phyloP scores from a whole-genome alignment of 2,113 vertebrate genomes.

The Neolamprologus devosi region DNA sequence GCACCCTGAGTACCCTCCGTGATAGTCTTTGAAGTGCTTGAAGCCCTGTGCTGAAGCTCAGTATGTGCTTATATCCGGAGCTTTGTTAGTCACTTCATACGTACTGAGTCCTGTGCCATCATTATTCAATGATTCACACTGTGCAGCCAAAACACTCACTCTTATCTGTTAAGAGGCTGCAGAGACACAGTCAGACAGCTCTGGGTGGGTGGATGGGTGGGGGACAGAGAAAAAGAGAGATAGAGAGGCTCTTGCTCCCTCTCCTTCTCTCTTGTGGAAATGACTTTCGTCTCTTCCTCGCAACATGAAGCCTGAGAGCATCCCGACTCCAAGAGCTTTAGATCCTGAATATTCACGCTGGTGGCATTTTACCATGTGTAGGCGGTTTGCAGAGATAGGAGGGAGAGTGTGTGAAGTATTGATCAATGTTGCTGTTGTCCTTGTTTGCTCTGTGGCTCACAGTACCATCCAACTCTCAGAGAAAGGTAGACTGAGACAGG shows the following conservation, averaged over 20 bases:
- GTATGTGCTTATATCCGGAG: slow-evolving; percentile 39
- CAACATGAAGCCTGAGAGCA: slow-evolving; percentile 42
- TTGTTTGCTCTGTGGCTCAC: slow-evolving; percentile 43
- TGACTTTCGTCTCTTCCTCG: slow-evolving; percentile 35
- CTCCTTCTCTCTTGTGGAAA: slow-evolving; percentile 18
- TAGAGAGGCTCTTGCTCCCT: background rate
- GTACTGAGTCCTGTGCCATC: slow-evolving; percentile 45
- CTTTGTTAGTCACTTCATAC: slow-evolving; percentile 57
- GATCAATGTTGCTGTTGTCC: slow-evolving; percentile 54
- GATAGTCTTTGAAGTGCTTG: slow-evolving; percentile 51
- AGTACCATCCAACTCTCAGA: background rate
- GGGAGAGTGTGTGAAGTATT: slow-evolving; percentile 47
- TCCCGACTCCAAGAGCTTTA: slow-evolving; percentile 52
- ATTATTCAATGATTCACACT: slow-evolving; percentile 61
- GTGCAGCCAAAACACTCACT: slow-evolving; percentile 59
- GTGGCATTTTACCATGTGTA: slow-evolving; percentile 59
- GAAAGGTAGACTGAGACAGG: background rate
- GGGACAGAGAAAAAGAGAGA: background rate
- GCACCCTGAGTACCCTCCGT: slow-evolving; percentile 29
- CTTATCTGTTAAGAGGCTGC: slow-evolving; percentile 56
- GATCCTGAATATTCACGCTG: slow-evolving; percentile 60
- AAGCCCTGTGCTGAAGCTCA: slow-evolving; percentile 28
- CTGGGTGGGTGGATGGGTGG: slow-evolving; percentile 35
- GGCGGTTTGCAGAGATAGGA: slow-evolving; percentile 48
- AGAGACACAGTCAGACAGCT: slow-evolving; percentile 43